phyloP scores from a whole-genome alignment of 1,140 invertebrate species.

The Drosophila asahinai region DNA sequence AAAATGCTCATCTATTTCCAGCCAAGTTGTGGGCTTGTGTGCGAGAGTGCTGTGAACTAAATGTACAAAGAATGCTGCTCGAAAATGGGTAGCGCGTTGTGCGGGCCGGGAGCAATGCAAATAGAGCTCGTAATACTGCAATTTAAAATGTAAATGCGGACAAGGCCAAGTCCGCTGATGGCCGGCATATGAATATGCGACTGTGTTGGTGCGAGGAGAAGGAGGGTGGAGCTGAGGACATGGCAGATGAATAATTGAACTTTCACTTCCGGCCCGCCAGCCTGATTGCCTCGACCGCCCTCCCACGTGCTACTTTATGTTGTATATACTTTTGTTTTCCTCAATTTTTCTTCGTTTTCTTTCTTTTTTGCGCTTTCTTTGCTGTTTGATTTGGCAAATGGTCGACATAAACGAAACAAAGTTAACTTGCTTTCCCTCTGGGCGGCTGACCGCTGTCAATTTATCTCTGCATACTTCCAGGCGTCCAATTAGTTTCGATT shows the following conservation, averaged over 20 bases:
- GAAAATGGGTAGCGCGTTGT: slow-evolving; percentile 60
- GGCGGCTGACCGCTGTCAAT: slow-evolving; percentile 62
- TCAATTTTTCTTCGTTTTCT: slow-evolving; percentile 7
- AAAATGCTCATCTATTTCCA: slow-evolving; percentile 46
- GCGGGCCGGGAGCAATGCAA: slow-evolving; percentile 67
- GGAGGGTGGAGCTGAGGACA: slow-evolving; percentile 6
- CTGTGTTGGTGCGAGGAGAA: slow-evolving; percentile 17
- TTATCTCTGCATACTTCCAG: slow-evolving; percentile 78
- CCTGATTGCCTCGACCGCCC: slow-evolving; percentile 58
- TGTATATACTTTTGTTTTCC: slow-evolving; percentile 29
- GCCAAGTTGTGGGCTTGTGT: slow-evolving; percentile 5
- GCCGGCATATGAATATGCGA: slow-evolving; percentile 41
- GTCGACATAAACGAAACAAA: slow-evolving; percentile 62
- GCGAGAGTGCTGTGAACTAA: slow-evolving; percentile 34
- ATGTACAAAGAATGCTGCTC: slow-evolving; percentile 49
- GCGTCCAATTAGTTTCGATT: slow-evolving; percentile 79
- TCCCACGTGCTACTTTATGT: slow-evolving; percentile 4
- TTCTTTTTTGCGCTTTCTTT: slow-evolving; percentile 6
- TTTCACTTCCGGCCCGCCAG: slow-evolving; percentile 68
- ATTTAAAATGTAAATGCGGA: slow-evolving; percentile 81
- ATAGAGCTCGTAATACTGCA: slow-evolving; percentile 66
- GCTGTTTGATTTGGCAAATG: slow-evolving; percentile 66
- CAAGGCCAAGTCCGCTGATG: slow-evolving; percentile 65
- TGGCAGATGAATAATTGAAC: slow-evolving; percentile 77
- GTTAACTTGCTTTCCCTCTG: slow-evolving; percentile 43